Evolutionary conservation across 2,113 vertebrate species (phyloP).

Genomic region (Catharus bicknelli): DNA sequence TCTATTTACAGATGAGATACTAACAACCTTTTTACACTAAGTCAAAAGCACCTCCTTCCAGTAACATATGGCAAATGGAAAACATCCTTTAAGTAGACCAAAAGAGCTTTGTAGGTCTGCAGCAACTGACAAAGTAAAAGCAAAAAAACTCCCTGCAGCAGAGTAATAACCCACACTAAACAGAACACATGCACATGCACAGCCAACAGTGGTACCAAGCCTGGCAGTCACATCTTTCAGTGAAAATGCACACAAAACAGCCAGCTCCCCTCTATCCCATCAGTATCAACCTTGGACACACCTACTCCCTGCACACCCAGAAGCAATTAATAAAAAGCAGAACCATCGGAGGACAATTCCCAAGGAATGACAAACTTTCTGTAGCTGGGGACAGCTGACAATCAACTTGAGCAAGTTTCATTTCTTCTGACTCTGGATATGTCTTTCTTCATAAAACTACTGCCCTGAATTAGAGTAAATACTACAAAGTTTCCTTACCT

Average conservation of each 20-base stretch:
- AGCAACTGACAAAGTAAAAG: background rate
- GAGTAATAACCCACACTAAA: background rate
- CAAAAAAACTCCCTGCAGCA: background rate
- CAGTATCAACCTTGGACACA: background rate
- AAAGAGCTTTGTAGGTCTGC: background rate
- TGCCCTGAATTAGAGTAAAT: background rate
- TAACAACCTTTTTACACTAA: background rate
- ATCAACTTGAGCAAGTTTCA: background rate
- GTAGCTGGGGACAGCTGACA: background rate
- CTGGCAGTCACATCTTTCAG: background rate
- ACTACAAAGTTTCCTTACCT: constrained; percentile 77
- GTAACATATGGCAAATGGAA: background rate
- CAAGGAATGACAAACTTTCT: background rate
- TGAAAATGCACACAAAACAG: background rate
- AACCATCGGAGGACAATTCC: background rate
- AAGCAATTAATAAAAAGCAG: background rate
- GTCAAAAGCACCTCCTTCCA: background rate
- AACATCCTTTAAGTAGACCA: background rate
- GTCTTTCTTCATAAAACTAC: background rate
- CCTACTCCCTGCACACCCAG: background rate
- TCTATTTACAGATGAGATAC: background rate
- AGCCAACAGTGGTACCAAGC: background rate
- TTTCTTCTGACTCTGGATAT: background rate
- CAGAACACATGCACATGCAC: background rate
- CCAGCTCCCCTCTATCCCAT: background rate